Conservation (phyloP, 1,140 invertebrate genomes). For the Riptortus pedestris region DNA sequence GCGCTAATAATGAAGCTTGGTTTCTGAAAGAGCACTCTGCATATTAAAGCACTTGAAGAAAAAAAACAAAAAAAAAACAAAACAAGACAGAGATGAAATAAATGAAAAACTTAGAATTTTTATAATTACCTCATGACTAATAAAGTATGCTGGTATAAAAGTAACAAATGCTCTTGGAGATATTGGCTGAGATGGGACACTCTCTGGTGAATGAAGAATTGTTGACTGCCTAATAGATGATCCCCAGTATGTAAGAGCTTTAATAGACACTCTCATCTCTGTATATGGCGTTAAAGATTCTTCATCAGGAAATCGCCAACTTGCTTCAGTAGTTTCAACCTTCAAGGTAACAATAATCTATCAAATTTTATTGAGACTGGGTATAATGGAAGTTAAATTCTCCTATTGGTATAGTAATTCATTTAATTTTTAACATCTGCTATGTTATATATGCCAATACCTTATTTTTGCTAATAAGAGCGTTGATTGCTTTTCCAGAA, state of each 20-base stretch:
- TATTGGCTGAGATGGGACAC: conserved; percentile 57
- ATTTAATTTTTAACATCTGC: too few relatives aligned
- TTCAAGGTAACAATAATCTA: too few relatives aligned
- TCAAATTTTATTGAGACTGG: conserved; percentile 10
- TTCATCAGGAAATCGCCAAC: conserved; percentile 40
- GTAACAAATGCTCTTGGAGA: conserved; percentile 57
- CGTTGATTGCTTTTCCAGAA: too few relatives aligned
- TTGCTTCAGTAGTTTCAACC: conserved; percentile 31
- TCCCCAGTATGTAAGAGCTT: conserved; percentile 76
- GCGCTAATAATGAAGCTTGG: too few relatives aligned
- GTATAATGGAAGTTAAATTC: conserved; percentile 13
- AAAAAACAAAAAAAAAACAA: too few relatives aligned
- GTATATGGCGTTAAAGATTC: conserved; percentile 53
- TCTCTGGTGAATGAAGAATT: conserved; percentile 52
- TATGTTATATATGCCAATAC: too few relatives aligned
- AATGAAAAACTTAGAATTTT: too few relatives aligned
- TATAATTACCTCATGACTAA: neutral
- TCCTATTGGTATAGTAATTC: too few relatives aligned
- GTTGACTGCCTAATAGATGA: conserved; percentile 49
- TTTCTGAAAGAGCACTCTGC: too few relatives aligned
- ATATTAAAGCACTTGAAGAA: too few relatives aligned
- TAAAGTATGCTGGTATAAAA: neutral
- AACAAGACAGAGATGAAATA: too few relatives aligned
- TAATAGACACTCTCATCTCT: conserved; percentile 54
- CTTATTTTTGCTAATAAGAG: too few relatives aligned